These are phyloP conservation scores for Drosophila eugracilis DNA, from an alignment of 1,140 invertebrate species.

Conservation along the genomic window DNA sequence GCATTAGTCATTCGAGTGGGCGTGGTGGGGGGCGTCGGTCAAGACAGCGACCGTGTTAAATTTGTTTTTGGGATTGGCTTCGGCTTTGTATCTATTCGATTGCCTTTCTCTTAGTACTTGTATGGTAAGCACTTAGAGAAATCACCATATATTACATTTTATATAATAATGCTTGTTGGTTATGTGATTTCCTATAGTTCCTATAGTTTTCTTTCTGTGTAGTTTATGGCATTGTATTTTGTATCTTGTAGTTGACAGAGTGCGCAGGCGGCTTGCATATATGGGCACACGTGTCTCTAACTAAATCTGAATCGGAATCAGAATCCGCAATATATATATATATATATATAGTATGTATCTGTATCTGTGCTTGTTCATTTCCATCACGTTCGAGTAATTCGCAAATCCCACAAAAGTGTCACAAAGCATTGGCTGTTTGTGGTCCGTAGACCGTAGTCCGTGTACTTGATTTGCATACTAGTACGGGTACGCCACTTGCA, in stretches of 20 bases:
- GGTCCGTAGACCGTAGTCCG: constrained; percentile 21
- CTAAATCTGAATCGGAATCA: constrained; percentile 28
- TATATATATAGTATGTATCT: constrained; percentile 21
- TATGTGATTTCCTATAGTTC: constrained; percentile 19
- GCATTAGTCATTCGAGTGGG: constrained; percentile 68
- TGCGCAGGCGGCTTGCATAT: constrained; percentile 69
- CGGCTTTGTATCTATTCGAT: constrained; percentile 31
- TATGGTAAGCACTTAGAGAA: constrained; percentile 10
- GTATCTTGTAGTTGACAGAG: constrained; percentile 48
- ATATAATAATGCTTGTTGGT: too few relatives aligned
- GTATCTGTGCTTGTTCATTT: constrained; percentile 44
- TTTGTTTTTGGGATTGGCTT: constrained; percentile 49
- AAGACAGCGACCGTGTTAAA: constrained; percentile 54
- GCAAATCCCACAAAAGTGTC: constrained; percentile 45
- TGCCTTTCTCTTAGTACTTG: constrained; percentile 41
- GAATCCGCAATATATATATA: constrained; percentile 13
- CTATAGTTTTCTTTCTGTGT: neutral
- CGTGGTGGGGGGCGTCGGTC: constrained; percentile 38
- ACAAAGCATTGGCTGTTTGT: constrained; percentile 30
- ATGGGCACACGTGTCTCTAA: constrained; percentile 36
- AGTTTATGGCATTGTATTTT: constrained; percentile 6
- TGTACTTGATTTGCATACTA: constrained; percentile 54
- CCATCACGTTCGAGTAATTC: constrained; percentile 56
- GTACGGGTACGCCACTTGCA: constrained; percentile 31
- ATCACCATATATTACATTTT: neutral